Evolutionary conservation across 2,797 vertebrate genomes (phyloP).

Genomic region (Pteropus rufus): DNA sequence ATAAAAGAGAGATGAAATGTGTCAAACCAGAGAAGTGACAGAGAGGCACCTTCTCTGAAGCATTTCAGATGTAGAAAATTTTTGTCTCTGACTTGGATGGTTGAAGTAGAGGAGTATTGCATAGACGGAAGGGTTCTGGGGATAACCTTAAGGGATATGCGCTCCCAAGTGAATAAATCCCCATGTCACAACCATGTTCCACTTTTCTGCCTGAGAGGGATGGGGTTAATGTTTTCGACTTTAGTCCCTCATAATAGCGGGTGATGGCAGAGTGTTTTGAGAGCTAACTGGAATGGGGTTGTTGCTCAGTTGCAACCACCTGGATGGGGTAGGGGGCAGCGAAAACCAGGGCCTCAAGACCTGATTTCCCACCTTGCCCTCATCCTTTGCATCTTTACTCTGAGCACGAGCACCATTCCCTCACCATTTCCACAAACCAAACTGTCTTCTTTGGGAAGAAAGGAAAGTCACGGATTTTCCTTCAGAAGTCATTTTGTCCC

Average conservation of each 20-base stretch:
- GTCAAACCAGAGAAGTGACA: not conserved
- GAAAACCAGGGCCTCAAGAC: not conserved
- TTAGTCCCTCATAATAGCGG: not conserved
- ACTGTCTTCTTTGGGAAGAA: not conserved
- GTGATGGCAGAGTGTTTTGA: not conserved
- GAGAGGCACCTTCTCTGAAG: not conserved
- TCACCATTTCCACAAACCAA: not conserved
- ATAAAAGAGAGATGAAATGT: not conserved
- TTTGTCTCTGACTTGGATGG: not conserved
- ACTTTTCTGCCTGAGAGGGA: not conserved
- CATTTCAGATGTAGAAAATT: not conserved
- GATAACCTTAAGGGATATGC: not conserved
- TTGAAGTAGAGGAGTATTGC: not conserved
- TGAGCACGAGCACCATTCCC: not conserved
- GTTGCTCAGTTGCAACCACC: not conserved
- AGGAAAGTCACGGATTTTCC: not conserved
- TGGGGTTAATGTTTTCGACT: not conserved
- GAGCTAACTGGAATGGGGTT: not conserved
- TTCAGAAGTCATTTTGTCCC: conserved; percentile 5
- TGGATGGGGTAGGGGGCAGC: not conserved
- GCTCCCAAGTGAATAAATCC: not conserved
- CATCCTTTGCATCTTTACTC: not conserved
- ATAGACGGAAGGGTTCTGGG: not conserved
- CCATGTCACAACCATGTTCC: not conserved
- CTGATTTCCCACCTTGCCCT: not conserved